Percentiles rank a stretch among this genome's conserved stretches.
phyloP scores from a whole-genome alignment of 23 tunicate genomes.

The Ciona savignyi region DNA sequence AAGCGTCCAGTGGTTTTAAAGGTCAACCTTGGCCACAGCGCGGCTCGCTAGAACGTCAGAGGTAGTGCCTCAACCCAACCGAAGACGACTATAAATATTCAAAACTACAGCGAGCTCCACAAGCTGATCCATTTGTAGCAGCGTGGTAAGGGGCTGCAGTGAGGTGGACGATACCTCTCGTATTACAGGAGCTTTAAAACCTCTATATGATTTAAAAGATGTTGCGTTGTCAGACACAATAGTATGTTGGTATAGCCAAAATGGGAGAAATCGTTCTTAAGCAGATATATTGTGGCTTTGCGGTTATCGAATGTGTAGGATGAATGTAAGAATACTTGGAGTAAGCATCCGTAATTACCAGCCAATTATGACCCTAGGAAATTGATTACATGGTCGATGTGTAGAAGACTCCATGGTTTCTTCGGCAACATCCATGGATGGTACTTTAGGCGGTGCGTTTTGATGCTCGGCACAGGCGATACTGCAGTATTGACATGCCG shows the following conservation, averaged over 20 bases:
- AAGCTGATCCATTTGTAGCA: conserved; percentile 10
- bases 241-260: conserved; percentile 7
- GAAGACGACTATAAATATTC: too few species aligned
- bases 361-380: not conserved
- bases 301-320: not conserved
- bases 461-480: conserved; percentile 5
- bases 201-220: not conserved
- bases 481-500: too few species aligned
- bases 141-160: conserved; percentile 10
- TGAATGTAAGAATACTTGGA: conserved; percentile 12
- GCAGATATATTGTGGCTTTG: too few species aligned
- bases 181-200: not conserved
- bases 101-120: too few species aligned
- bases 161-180: not conserved
- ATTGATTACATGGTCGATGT: conserved; percentile 3
- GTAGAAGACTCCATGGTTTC: conserved; percentile 5
- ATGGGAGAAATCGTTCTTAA: too few species aligned
- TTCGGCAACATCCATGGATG: conserved; percentile 12
- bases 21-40: too few species aligned
- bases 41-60: too few species aligned
- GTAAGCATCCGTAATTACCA: conserved; percentile 11
- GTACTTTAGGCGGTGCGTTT: not conserved
- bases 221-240: conserved; percentile 3
- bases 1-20: too few species aligned
- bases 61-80: too few species aligned